Base-by-base conservation (phyloP, 1,140 invertebrate species). In the Cyclina sinensis region DNA sequence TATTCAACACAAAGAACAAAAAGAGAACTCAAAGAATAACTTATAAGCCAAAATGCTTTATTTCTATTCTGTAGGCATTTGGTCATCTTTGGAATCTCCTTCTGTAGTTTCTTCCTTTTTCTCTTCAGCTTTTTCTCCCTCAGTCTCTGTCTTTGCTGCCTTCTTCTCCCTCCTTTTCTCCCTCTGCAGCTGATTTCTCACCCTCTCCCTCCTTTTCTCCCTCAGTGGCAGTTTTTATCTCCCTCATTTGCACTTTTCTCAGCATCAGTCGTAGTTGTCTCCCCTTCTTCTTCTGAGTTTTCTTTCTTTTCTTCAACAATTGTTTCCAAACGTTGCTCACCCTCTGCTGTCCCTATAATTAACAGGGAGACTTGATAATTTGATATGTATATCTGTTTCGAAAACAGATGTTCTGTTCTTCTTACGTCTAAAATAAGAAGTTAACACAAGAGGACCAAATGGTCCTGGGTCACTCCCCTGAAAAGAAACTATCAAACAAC, bases 251-350 rank as follows among this genome's bases (percentile, higher is more conserved):
- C 27, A 54, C 43, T 73, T 54, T 48, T 51, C 62, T 74, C 82
- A 18, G 68, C 65, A 18, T 51, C 65, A 27, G 76, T 37, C 37
- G 80, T 48, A 16, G 59, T 62, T 83, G 59, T 48, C 16, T 68
- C 88, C 39, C 83, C 88, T 59, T 35, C 59, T 11, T 89, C 85
- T 27, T 81, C 86, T 57, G 78, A 73, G n/a, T 18, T 70, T 68
- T 80, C 86, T 51, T 81, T 74, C 68, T 88, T 88, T 24, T 88
- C 86, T 59, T 88, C 86, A 39, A 74, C 78, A 54, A 88, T 88
- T 18, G 86, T 82, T 48, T 81, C 86, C n/a, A 82, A 37, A 1
- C 86, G 21, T 27, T 88, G 78, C 9, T 79, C 74, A 16, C 30
- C 74, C 21, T 65, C 85, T 68, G 59, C 85, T 68, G 59, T 16